These are phyloP conservation scores for Drosophila borealis DNA, from an alignment of 2,888 invertebrate genomes.

Conservation along the genomic window DNA sequence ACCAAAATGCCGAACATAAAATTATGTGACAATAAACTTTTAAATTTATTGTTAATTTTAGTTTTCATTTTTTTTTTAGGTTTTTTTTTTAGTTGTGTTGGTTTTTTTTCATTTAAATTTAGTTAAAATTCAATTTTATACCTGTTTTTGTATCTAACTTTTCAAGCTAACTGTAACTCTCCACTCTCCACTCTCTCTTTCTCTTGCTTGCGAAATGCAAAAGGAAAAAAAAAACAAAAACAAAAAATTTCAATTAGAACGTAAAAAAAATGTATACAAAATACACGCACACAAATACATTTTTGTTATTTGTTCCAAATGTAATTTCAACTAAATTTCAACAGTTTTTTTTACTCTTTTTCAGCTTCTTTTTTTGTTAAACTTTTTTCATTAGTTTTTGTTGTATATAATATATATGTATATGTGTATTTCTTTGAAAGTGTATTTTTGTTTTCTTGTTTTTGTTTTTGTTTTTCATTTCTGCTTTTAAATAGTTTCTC, in stretches of 20 bases:
- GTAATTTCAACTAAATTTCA: conserved; percentile 67
- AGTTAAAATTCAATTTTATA: conserved; percentile 70
- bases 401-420: conserved; percentile 29
- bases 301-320: conserved; percentile 38
- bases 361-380: conserved; percentile 10
- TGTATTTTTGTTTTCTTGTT: conserved; percentile 33
- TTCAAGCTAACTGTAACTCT: conserved; percentile 57
- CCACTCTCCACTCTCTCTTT: conserved; percentile 12
- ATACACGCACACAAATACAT: conserved; percentile 30
- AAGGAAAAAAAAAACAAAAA: conserved; percentile 14
- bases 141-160: conserved; percentile 63
- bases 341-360: conserved; percentile 12
- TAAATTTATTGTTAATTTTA: conserved; percentile 7
- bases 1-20: conserved; percentile 48
- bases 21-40: conserved; percentile 3
- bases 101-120: conserved; percentile 40
- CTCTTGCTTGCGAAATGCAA: conserved; percentile 39
- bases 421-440: conserved; percentile 18
- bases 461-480: conserved; percentile 22
- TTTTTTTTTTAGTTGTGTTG: conserved; percentile 4
- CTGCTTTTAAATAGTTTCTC: conserved; percentile 70
- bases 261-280: conserved; percentile 23
- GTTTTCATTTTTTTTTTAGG: conserved; percentile 4
- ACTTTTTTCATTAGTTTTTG: conserved; percentile 19
- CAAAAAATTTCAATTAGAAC: conserved; percentile 17